phyloP scores from a whole-genome alignment of 1,140 invertebrate genomes.

The Brachystomella parvula region DNA sequence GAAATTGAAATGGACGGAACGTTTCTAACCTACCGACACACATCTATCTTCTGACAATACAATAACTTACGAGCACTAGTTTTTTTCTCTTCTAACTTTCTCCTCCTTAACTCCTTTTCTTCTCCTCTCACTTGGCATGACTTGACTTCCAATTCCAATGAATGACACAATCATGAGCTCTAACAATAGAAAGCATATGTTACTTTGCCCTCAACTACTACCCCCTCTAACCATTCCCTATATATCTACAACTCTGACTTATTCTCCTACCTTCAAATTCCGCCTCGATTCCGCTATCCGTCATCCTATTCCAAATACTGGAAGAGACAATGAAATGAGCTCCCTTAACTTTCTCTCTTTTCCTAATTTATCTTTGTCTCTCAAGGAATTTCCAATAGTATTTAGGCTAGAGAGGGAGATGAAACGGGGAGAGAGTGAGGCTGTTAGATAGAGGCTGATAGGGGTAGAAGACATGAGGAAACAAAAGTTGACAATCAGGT shows the following conservation, averaged over 20 bases:
- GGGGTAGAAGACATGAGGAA: no score
- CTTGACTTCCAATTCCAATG: slow-evolving; percentile 8
- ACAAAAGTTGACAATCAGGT: no score
- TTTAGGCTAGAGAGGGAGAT: no score
- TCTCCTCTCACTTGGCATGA: background rate
- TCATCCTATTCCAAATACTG: no score
- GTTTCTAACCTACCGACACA: slow-evolving; percentile 29
- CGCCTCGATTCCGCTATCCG: background rate
- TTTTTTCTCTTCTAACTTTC: background rate
- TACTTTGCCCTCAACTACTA: background rate
- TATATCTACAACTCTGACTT: background rate
- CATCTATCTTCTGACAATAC: slow-evolving; percentile 14
- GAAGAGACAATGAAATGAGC: background rate
- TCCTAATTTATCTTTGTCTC: slow-evolving; percentile 9
- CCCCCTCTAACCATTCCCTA: background rate
- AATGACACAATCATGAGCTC: background rate
- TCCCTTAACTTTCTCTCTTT: background rate
- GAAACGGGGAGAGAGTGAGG: no score
- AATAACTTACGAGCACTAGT: slow-evolving; percentile 2
- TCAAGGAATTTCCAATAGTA: slow-evolving; percentile 5
- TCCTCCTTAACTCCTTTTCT: slow-evolving; percentile 7
- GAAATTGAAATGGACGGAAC: slow-evolving; percentile 31
- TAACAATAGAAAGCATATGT: slow-evolving; percentile 5
- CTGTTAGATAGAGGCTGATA: no score
- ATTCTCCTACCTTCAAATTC: background rate